These are phyloP conservation scores for Polydrusus tereticollis DNA, from an alignment of 2,888 invertebrate genomes.

Conservation along the genomic window DNA sequence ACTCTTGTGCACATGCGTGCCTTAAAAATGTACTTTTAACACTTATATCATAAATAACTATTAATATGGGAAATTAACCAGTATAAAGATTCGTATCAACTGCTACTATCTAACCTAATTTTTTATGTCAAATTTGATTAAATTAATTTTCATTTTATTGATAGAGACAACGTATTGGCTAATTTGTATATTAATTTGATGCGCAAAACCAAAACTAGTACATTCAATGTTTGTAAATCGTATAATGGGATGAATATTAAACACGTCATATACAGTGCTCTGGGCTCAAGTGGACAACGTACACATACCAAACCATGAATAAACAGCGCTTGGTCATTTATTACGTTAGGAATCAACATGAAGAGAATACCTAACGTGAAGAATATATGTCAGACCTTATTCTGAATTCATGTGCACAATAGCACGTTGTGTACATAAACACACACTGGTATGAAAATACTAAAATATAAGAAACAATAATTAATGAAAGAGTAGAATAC, in stretches of 20 bases:
- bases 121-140: too few relatives aligned
- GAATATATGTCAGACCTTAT: neutral
- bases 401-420: neutral
- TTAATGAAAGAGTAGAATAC: too few relatives aligned
- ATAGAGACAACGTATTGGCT: too few relatives aligned
- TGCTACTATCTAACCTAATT: too few relatives aligned
- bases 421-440: neutral
- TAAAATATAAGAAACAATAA: too few relatives aligned
- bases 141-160: too few relatives aligned
- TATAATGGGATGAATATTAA: constrained; percentile 11
- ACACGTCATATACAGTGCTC: constrained; percentile 1
- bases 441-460: too few relatives aligned
- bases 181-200: neutral
- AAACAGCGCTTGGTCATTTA: constrained; percentile 15
- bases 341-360: constrained; percentile 4
- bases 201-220: neutral
- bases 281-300: constrained; percentile 3
- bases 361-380: neutral
- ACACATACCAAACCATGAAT: constrained; percentile 13
- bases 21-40: too few relatives aligned
- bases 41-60: too few relatives aligned
- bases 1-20: too few relatives aligned
- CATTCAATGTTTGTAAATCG: constrained; percentile 6
- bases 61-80: too few relatives aligned
- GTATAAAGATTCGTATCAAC: too few relatives aligned